Evolutionary conservation across 2,797 vertebrate species (phyloP), one percentile per base, ranked within the genome.

Genomic region (Lates japonicus): DNA sequence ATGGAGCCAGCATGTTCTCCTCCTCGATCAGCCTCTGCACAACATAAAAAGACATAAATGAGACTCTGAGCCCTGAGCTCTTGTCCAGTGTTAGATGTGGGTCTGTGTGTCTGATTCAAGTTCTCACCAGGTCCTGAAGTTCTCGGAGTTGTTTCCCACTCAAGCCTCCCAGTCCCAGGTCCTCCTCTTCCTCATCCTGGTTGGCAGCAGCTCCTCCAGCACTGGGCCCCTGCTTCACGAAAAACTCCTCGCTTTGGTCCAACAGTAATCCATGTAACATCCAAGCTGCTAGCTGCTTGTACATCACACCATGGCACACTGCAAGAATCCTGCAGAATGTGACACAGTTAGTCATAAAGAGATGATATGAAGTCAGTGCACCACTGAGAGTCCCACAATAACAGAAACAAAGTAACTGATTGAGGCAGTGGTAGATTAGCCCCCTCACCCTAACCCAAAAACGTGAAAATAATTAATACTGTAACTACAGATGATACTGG

Each of bases 241-340:
- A 99, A 78, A 99, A 99, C 94, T 99, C 98, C 93, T 99, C 98
- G 0, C 97, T 97, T 29, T 98, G 97, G 90, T 99, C 98, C 87
- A 99, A 90, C 39, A 99, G 95, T 65, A 99, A 78, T 0, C 98
- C 98, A 0, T 99, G 98, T 55, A 99, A 92, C 98, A 99, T 99
- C 98, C 98, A 99, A 11, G 98, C 98, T 1, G 98, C 99, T 0
- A 99, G 96, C 94, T 99, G 98, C 78, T 99, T 99, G 89, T 99
- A 99, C 97, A 99, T 98, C 79, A 99, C 98, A 2, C 98, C 98
- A 0, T 99, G 98, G 83, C 98, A 99, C 78, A 98, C 97, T 0
- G 98, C 97, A 33, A 99, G 94, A 84, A 99, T 97, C 95, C 98
- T 99, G 91, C 58, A 62, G 1, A 14, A n/a, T 5, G 20, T 52